Evolutionary conservation across 2,113 vertebrate species (phyloP).

Genomic region (Micromys minutus): DNA sequence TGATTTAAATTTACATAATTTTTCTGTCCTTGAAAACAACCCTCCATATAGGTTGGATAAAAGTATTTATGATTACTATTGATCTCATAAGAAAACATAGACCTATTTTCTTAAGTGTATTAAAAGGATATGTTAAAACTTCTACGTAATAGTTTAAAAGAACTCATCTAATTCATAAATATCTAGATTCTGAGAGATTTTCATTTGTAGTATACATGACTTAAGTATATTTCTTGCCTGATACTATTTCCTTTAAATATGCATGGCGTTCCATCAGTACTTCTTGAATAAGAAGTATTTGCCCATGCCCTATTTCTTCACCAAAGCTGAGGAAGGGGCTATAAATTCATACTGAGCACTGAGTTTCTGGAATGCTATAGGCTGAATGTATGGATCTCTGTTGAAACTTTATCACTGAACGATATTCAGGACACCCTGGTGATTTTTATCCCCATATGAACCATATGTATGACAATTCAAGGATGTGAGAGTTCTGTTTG

Average conservation of each 20-base stretch:
- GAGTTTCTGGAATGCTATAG: neutral
- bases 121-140: neutral
- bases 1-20: neutral
- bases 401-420: neutral
- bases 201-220: neutral
- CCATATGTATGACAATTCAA: neutral
- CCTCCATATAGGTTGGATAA: neutral
- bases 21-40: neutral
- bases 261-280: neutral
- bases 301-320: neutral
- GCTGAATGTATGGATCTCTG: neutral
- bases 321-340: accelerated
- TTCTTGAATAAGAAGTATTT: neutral
- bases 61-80: neutral
- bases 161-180: neutral
- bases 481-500: neutral
- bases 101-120: neutral
- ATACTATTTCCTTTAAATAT: neutral
- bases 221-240: neutral
- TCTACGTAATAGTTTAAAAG: neutral
- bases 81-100: neutral
- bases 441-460: neutral
- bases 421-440: neutral
- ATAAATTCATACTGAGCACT: neutral
- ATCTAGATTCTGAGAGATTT: neutral